Evolutionary conservation across 2,113 vertebrate species (phyloP), one percentile per base, ranked within the genome.

Genomic region (Nettapus auritus): DNA sequence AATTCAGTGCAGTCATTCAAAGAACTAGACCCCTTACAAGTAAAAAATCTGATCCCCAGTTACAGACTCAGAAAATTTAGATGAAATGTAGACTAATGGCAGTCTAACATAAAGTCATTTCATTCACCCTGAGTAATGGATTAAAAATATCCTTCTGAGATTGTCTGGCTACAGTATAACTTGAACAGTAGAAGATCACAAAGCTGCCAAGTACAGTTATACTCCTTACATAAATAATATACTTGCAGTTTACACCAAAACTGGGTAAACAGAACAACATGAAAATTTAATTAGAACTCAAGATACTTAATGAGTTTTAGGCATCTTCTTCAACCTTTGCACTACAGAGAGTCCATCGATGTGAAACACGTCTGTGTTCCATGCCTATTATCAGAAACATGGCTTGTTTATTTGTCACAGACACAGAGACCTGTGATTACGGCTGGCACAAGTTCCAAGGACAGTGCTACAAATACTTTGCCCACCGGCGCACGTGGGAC

Each of bases 391-490:
- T 94, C 55, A 52, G 42, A 46, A 8, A 4, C 15, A 16, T 62
- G 33, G 34, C 86, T 66, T 84, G 7, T 80, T 68, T 86, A 19
- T 79, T 67, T 86, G 23, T 82, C 75, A 60, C 97, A 99, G 99
- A 99, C 89, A 99, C 99, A 0, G 99, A 99, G 97, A 98, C 97
- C 1, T 99, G 99, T 96, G 99, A 98, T 94, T 99, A 99, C 1
- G 99, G 99, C 84, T 99, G 99, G 99, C 99, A 99, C 96, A 99
- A 99, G 90, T 99, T 99, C 95, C 99, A 99, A 92, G 99, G 99
- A 22, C 99, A 99, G 76, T 99, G 99, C 97, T 99, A 99, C 97
- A 99, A 98, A 88, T 99, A 99, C 96, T 98, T 99, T 21, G 99
- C 99, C 12, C 98, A 99, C 34, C 98, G 99, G 9, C 99, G 98